Evolutionary conservation across 1,140 invertebrate species (phyloP).

Genomic region (Cotesia glomerata): DNA sequence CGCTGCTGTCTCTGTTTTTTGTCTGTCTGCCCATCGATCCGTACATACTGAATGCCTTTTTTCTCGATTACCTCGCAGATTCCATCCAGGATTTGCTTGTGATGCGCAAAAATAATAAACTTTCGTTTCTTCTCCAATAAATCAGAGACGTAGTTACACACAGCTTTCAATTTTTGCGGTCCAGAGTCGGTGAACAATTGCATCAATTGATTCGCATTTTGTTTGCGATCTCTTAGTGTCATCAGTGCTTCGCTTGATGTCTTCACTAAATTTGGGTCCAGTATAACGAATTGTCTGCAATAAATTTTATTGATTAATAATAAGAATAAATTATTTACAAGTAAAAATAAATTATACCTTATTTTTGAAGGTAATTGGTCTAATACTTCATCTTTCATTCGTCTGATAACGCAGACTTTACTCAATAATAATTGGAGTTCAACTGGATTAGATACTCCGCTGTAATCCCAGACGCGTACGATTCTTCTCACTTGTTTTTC

Average conservation of each 20-base stretch:
- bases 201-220: slow-evolving; percentile 71
- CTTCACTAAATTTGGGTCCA: slow-evolving; percentile 72
- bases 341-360: neutral
- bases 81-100: slow-evolving; percentile 79
- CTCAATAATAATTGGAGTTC: slow-evolving; percentile 81
- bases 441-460: slow-evolving; percentile 80
- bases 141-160: slow-evolving; percentile 80
- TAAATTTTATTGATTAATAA: slow-evolving; percentile 7
- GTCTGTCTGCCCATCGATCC: slow-evolving; percentile 85
- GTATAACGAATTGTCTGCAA: slow-evolving; percentile 59
- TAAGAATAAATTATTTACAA: too few relatives aligned
- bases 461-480: slow-evolving; percentile 78
- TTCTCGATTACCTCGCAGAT: slow-evolving; percentile 70
- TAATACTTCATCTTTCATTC: slow-evolving; percentile 87
- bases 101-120: slow-evolving; percentile 94
- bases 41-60: slow-evolving; percentile 72
- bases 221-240: slow-evolving; percentile 55
- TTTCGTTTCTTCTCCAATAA: slow-evolving; percentile 74
- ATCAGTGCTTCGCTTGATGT: slow-evolving; percentile 62
- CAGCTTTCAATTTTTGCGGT: slow-evolving; percentile 77
- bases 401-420: slow-evolving; percentile 78
- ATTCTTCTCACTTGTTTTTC: slow-evolving; percentile 65
- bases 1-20: slow-evolving; percentile 69
- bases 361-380: slow-evolving; percentile 83
- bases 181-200: slow-evolving; percentile 86